These are phyloP conservation scores for Calyptomena viridis DNA, from an alignment of 2,113 vertebrate species.

Conservation along the genomic window DNA sequence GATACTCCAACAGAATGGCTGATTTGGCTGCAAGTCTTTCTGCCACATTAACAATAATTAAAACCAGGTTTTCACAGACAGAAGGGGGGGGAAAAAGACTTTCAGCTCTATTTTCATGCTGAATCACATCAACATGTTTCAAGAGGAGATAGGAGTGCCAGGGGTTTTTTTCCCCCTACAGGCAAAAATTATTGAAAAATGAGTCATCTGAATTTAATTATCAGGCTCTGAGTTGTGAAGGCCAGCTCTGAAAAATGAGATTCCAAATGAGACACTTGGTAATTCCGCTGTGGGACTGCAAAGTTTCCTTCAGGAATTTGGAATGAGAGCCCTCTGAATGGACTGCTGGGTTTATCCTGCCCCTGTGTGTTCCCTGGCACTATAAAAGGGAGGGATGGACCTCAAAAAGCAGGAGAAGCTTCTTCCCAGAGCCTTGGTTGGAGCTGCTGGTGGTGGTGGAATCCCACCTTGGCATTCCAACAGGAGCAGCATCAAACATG, in stretches of 20 bases:
- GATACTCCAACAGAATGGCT: constrained; percentile 28
- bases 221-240: neutral
- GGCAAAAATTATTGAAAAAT: constrained; percentile 50
- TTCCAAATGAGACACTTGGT: neutral
- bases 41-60: constrained; percentile 63
- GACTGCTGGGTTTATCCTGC: neutral
- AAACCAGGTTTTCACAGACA: constrained; percentile 35
- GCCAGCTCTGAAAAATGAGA: neutral
- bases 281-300: neutral
- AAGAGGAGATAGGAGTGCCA: constrained; percentile 2
- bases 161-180: neutral
- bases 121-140: constrained; percentile 35
- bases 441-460: fast-evolving
- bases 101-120: constrained; percentile 30
- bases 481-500: fast-evolving
- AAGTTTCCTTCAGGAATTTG: neutral
- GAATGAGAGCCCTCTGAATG: neutral
- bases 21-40: constrained; percentile 36
- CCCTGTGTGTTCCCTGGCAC: fast-evolving
- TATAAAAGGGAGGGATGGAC: neutral
- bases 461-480: neutral
- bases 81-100: neutral
- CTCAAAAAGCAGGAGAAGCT: neutral
- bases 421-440: fast-evolving
- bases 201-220: constrained; percentile 42